phyloP scores from a whole-genome alignment of 2,797 vertebrate genomes.

The Megalops cyprinoides region DNA sequence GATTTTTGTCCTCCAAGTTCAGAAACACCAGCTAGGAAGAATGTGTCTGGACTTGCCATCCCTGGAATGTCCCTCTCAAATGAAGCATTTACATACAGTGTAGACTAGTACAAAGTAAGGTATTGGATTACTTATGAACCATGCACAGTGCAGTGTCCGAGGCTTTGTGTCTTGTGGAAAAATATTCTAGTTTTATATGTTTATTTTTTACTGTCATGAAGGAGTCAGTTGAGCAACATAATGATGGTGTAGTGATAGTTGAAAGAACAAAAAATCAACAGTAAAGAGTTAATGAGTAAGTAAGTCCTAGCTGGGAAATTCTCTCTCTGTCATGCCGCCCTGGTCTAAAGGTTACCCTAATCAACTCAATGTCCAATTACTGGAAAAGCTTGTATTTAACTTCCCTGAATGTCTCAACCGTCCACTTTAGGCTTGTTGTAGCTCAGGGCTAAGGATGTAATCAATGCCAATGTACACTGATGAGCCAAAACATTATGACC shows the following conservation, averaged over 20 bases:
- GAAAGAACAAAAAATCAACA: background rate
- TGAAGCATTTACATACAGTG: background rate
- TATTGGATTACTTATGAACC: background rate
- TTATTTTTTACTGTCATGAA: conserved; percentile 10
- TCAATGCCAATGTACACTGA: too few relatives aligned
- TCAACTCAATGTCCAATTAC: background rate
- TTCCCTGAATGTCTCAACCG: background rate
- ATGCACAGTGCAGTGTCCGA: background rate
- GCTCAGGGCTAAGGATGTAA: too few relatives aligned
- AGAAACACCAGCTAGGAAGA: background rate
- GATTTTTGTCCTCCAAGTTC: background rate
- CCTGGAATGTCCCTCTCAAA: conserved; percentile 44
- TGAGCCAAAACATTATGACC: too few relatives aligned
- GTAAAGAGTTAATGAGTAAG: background rate
- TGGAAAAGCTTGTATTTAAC: background rate
- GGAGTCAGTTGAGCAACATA: background rate
- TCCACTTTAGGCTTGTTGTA: too few relatives aligned
- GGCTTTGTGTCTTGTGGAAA: background rate
- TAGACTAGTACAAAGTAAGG: background rate
- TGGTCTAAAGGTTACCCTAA: background rate
- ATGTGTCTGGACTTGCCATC: conserved; percentile 48
- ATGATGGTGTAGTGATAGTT: background rate
- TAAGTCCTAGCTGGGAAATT: background rate
- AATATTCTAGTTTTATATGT: background rate
- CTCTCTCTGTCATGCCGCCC: background rate